Evolutionary conservation across 2,888 invertebrate species (phyloP).

Genomic region (Leptinotarsa rubiginosa): DNA sequence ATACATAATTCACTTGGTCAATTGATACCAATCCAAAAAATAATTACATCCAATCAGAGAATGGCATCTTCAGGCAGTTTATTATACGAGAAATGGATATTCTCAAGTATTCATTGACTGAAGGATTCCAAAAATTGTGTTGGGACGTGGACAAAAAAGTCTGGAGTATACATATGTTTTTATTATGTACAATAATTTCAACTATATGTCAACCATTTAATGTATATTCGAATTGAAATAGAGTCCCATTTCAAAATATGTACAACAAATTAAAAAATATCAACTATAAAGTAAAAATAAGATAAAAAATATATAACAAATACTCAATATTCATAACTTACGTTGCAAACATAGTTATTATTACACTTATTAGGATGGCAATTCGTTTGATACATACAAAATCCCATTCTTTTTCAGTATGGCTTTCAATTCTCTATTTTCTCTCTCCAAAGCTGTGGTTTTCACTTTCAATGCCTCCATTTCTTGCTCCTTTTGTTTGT

Average conservation of each 20-base stretch:
- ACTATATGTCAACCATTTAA: conserved; percentile 34
- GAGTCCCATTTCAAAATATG: conserved; percentile 20
- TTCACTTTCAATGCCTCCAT: conserved; percentile 79
- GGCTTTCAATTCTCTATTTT: conserved; percentile 78
- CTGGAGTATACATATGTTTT: not conserved
- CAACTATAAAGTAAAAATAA: conserved; percentile 24
- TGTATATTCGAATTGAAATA: conserved; percentile 32
- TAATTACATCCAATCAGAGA: no score
- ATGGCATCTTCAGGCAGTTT: no score
- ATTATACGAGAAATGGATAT: no score
- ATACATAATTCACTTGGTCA: no score
- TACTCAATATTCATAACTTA: conserved; percentile 25
- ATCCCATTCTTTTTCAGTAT: conserved; percentile 77
- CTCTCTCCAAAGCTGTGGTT: conserved; percentile 78
- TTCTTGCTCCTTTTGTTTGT: conserved; percentile 79
- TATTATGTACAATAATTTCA: conserved; percentile 39
- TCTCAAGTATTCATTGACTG: no score
- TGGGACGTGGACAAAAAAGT: not conserved
- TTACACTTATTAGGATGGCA: conserved; percentile 26
- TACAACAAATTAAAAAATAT: conserved; percentile 30
- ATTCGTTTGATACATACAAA: conserved; percentile 42
- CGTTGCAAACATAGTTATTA: not conserved
- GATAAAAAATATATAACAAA: conserved; percentile 35
- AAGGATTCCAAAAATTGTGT: not conserved
- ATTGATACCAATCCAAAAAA: no score